Conservation (phyloP, 2,888 invertebrate genomes). For the Lithophane semibrunnea region DNA sequence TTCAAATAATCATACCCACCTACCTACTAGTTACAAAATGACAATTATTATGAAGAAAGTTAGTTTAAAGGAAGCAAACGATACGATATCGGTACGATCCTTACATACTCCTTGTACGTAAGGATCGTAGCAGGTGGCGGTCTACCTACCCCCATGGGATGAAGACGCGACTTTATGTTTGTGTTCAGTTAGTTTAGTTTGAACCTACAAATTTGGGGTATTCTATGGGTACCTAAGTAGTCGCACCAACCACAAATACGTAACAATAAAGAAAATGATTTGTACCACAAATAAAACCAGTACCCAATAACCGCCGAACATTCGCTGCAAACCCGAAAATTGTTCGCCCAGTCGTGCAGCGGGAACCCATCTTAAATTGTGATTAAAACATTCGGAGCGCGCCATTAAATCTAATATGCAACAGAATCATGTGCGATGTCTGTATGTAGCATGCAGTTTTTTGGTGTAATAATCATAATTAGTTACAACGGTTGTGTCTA, state of each 20-base stretch:
- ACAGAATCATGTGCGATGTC: slow-evolving; percentile 83
- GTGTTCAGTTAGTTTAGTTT: neutral
- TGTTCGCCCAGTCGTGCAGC: slow-evolving; percentile 54
- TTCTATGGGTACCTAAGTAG: neutral
- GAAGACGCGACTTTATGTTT: too few species aligned
- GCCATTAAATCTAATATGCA: slow-evolving; percentile 89
- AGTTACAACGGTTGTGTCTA: slow-evolving; percentile 67
- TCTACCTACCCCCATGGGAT: too few species aligned
- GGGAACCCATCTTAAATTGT: slow-evolving; percentile 73
- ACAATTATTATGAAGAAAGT: neutral
- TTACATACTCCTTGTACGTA: neutral
- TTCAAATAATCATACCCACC: too few species aligned
- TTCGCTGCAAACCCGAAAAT: slow-evolving; percentile 19
- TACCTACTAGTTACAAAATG: too few species aligned
- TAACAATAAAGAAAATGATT: too few species aligned
- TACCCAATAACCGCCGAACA: neutral
- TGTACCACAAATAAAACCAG: neutral
- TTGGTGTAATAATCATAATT: slow-evolving; percentile 80
- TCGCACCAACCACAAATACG: too few species aligned
- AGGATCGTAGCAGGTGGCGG: too few species aligned
- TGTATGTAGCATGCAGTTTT: slow-evolving; percentile 78
- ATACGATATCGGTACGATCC: too few species aligned
- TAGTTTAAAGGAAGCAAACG: neutral
- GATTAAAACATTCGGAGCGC: slow-evolving; percentile 86
- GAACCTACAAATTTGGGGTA: too few species aligned